A percentile compares a stretch with the other conserved stretches of the same genome.
phyloP scores from a whole-genome alignment of 2,797 vertebrate species.

The Neosilurus hyrtlii region DNA sequence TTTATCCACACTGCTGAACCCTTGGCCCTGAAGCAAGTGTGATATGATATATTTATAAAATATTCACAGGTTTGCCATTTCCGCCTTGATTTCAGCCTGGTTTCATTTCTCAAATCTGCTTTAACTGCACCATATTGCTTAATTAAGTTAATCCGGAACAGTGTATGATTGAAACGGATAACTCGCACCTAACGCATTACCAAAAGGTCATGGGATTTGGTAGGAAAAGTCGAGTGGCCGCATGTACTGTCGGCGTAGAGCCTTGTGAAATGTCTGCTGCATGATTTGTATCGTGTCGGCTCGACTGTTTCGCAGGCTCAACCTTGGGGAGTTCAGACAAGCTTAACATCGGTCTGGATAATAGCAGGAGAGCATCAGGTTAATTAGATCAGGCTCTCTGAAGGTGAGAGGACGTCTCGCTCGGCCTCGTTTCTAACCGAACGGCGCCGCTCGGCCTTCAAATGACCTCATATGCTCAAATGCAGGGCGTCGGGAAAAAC shows the following conservation, averaged over 20 bases:
- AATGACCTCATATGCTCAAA: background rate
- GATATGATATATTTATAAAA: constrained; percentile 8
- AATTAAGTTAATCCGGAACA: background rate
- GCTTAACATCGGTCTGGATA: constrained; percentile 28
- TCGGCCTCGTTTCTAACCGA: constrained; percentile 42
- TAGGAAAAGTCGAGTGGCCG: constrained; percentile 5
- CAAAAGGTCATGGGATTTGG: constrained; percentile 35
- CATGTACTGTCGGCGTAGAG: background rate
- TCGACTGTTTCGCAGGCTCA: background rate
- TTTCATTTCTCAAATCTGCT: constrained; percentile 15
- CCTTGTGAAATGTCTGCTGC: constrained; percentile 8
- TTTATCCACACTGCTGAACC: background rate
- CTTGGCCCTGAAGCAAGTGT: background rate
- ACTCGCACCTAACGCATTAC: background rate
- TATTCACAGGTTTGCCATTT: constrained; percentile 23
- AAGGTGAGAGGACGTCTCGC: constrained; percentile 19
- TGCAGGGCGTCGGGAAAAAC: background rate
- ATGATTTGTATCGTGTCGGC: constrained; percentile 1
- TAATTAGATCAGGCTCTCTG: constrained; percentile 40
- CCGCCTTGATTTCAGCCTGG: background rate
- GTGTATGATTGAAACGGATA: background rate
- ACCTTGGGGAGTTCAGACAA: constrained; percentile 31
- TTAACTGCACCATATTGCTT: background rate
- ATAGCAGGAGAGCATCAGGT: constrained; percentile 21
- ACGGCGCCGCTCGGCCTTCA: constrained; percentile 30